Percentiles rank a stretch among this genome's conserved stretches.
These are phyloP conservation scores for Scelioninae gen. 1 DNA, from an alignment of 2,888 invertebrate species.

Conservation along the genomic window DNA sequence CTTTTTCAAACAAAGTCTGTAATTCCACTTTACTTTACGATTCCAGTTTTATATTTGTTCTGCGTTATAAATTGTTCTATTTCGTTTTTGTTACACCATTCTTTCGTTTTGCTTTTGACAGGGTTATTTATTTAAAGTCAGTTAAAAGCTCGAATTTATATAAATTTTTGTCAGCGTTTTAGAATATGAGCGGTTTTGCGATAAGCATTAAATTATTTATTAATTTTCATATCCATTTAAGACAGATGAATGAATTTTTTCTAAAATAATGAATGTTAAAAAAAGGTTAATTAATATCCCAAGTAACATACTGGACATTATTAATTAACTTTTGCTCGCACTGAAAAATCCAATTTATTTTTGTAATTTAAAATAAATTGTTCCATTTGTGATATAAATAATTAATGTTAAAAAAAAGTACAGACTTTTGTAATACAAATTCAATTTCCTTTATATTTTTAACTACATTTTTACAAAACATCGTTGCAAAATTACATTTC, in stretches of 20 bases:
- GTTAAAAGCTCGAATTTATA: constrained; percentile 37
- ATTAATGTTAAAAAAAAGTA: too few relatives aligned
- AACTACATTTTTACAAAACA: background rate
- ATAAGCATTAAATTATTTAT: constrained; percentile 21
- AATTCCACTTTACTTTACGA: constrained; percentile 19
- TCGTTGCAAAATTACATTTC: background rate
- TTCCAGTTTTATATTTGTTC: constrained; percentile 35
- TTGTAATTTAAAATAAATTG: too few relatives aligned
- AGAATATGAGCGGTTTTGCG: background rate
- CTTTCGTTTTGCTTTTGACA: constrained; percentile 39
- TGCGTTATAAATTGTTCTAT: constrained; percentile 34
- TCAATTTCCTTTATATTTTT: too few relatives aligned
- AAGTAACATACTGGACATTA: too few relatives aligned
- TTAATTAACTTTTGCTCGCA: too few relatives aligned
- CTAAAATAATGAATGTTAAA: too few relatives aligned
- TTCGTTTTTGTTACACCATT: constrained; percentile 30
- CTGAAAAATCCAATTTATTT: too few relatives aligned
- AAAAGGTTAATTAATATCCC: too few relatives aligned
- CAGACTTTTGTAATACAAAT: too few relatives aligned
- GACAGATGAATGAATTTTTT: too few relatives aligned
- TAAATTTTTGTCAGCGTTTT: constrained; percentile 23
- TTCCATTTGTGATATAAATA: too few relatives aligned
- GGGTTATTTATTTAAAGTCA: constrained; percentile 42
- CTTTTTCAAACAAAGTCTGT: constrained; percentile 18
- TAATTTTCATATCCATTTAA: background rate